phyloP scores from a whole-genome alignment of 1,140 invertebrate species.

The Drosophila navojoa region DNA sequence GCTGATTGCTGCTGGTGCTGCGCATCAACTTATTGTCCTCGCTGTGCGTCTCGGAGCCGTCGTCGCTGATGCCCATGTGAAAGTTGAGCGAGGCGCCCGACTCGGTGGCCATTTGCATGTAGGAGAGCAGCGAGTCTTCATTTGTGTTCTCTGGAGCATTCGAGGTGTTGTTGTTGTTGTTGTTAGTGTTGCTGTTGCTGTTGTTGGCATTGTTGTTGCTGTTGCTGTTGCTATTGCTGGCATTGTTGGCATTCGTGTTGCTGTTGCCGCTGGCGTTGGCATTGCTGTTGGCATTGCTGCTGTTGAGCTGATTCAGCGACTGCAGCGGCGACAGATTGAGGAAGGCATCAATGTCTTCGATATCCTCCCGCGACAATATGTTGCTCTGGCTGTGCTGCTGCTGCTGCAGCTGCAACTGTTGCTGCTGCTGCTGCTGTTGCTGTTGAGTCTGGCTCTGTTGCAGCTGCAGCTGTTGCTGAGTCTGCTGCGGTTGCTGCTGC shows the following conservation, averaged over 20 bases:
- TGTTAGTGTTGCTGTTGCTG: conserved; percentile 40
- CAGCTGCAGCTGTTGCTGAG: conserved; percentile 18
- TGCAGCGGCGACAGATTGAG: conserved; percentile 75
- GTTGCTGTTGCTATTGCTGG: conserved; percentile 25
- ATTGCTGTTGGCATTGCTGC: conserved; percentile 36
- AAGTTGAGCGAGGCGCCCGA: conserved; percentile 76
- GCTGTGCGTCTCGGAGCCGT: conserved; percentile 65
- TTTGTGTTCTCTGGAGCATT: conserved; percentile 65
- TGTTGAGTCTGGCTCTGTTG: conserved; percentile 31
- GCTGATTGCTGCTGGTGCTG: conserved; percentile 17
- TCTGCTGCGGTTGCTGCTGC: conserved; percentile 28
- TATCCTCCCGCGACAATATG: conserved; percentile 67
- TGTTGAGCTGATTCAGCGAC: conserved; percentile 49
- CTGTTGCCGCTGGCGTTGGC: conserved; percentile 13
- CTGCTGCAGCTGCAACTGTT: conserved; percentile 44
- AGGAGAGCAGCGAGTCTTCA: conserved; percentile 74
- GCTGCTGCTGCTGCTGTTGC: conserved; percentile 29
- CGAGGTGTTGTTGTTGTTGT: conserved; percentile 49
- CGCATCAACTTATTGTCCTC: conserved; percentile 69
- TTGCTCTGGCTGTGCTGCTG: conserved; percentile 41
- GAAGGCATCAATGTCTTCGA: conserved; percentile 74
- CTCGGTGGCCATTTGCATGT: conserved; percentile 80
- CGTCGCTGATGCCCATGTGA: conserved; percentile 77
- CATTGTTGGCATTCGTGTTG: conserved; percentile 50
- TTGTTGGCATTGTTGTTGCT: conserved; percentile 50